Conservation (phyloP, 2,888 invertebrate genomes). For the Cheilosia urbana region DNA sequence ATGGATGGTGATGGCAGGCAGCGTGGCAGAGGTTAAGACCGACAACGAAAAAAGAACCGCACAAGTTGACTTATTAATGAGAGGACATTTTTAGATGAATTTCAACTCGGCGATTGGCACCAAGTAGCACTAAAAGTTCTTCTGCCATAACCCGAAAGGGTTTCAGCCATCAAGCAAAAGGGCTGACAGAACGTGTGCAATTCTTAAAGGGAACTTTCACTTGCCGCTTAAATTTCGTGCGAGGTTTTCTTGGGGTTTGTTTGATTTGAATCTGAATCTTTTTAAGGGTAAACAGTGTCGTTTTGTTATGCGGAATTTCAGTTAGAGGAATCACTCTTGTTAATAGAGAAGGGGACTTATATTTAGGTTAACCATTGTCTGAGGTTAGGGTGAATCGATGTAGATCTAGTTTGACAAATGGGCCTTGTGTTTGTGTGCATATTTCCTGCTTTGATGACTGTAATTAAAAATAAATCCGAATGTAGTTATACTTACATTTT, state of each 20-base stretch:
- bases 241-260: not conserved
- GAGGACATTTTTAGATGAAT: slow-evolving; percentile 76
- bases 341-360: not conserved
- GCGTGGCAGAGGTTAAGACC: slow-evolving; percentile 11
- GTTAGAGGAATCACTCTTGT: slow-evolving; percentile 5
- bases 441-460: slow-evolving; percentile 5
- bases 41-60: slow-evolving; percentile 23
- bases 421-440: not conserved
- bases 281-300: slow-evolving; percentile 3
- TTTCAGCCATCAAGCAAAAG: slow-evolving; percentile 19
- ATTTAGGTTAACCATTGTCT: slow-evolving; percentile 33
- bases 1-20: slow-evolving; percentile 5
- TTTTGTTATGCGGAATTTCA: not conserved
- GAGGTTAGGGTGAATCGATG: slow-evolving; percentile 44
- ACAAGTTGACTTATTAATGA: slow-evolving; percentile 73
- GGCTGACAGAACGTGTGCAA: slow-evolving; percentile 35
- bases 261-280: not conserved
- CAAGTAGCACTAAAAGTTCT: slow-evolving; percentile 67
- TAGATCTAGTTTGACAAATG: not conserved
- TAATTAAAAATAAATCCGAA: slow-evolving; percentile 16
- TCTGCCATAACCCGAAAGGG: slow-evolving; percentile 35
- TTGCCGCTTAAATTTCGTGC: slow-evolving; percentile 49
- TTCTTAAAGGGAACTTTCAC: slow-evolving; percentile 48
- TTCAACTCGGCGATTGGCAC: slow-evolving; percentile 69
- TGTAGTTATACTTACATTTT: not conserved